Percentiles rank a stretch among this genome's conserved stretches.
These are phyloP conservation scores for Sphaerophoria taeniata DNA, from an alignment of 2,888 invertebrate species.

Conservation along the genomic window DNA sequence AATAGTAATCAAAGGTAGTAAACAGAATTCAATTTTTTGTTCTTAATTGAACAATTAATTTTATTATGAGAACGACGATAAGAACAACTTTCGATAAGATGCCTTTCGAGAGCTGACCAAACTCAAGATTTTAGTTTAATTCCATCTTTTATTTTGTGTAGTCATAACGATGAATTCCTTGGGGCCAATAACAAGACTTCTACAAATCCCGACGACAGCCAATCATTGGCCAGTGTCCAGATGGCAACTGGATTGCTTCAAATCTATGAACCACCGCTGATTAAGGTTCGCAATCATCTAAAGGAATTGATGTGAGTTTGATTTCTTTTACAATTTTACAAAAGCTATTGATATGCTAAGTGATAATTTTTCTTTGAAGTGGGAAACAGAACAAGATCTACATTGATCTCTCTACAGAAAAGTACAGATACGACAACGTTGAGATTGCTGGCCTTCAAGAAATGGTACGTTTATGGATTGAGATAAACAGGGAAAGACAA, in stretches of 20 bases:
- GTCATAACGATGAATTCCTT: slow-evolving; percentile 36
- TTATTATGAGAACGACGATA: slow-evolving; percentile 6
- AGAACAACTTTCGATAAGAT: slow-evolving; percentile 12
- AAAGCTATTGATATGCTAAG: too few species aligned
- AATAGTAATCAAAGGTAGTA: slow-evolving; percentile 63
- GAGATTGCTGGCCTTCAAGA: slow-evolving; percentile 79
- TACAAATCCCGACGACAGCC: slow-evolving; percentile 23
- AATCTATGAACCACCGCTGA: slow-evolving; percentile 79
- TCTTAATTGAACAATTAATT: background rate
- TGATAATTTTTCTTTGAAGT: slow-evolving; percentile 70
- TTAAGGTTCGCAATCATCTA: slow-evolving; percentile 78
- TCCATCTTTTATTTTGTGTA: slow-evolving; percentile 18
- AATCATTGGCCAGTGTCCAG: slow-evolving; percentile 77
- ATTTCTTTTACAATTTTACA: background rate
- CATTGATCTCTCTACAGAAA: slow-evolving; percentile 81
- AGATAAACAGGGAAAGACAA: too few species aligned
- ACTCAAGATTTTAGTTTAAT: slow-evolving; percentile 16
- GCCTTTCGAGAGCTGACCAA: background rate
- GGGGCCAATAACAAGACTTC: slow-evolving; percentile 16
- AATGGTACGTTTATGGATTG: too few species aligned
- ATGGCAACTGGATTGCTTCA: slow-evolving; percentile 79
- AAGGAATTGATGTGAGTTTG: slow-evolving; percentile 80
- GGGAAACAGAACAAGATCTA: slow-evolving; percentile 81
- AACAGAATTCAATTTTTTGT: slow-evolving; percentile 1
- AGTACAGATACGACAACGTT: slow-evolving; percentile 80